Base-by-base conservation (phyloP, 2,113 vertebrate genomes). In the Stigmatopora argus region DNA sequence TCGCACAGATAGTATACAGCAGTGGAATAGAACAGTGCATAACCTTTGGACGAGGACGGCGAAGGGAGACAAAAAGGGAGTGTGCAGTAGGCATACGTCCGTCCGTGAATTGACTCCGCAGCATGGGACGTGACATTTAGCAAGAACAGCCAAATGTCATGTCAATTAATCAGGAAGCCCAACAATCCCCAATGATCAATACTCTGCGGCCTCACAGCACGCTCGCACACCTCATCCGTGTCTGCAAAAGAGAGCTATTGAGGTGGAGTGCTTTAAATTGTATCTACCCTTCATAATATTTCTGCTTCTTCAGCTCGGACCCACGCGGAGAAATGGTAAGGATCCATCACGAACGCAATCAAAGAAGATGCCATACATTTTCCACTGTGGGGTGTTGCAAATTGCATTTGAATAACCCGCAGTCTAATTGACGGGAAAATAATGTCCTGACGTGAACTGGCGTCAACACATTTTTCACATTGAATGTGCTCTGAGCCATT, bases 381-480 rank as follows among this genome's bases (percentile, higher is more conserved):
- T 61, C 67, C 76, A 79, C 86, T 67, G 76, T 69, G 34, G 82
- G 84, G 84, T 84, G 77, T 70, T 81, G 76, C 83, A 81, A 81
- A 85, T 83, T 82, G 82, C 86, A 82, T 85, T 84, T 75, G 79
- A 86, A 85, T 79, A 85, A 83, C 78, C 26, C 78, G 62, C 70
- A 77, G 73, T 78, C 74, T 86, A 89, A 86, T 87, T 89, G 87
- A 86, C 84, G 73, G 82, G 74, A 80, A 81, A 85, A 80, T 72
- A 79, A 86, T 79, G 79, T 53, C 35, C 76, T 73, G 86, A 83
- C 83, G 84, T 70, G 10, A 53, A 46, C 74, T 76, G 83, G 76
- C 85, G 85, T 85, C 81, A 85, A 83, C 84, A 83, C 83, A 76
- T 86, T 84, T 82, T 83, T 86, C 78, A 79, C 85, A 84, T 82